Evolutionary conservation across 2,113 vertebrate species (phyloP), one percentile per base, ranked within the genome.

Genomic region (Edolisoma coerulescens): DNA sequence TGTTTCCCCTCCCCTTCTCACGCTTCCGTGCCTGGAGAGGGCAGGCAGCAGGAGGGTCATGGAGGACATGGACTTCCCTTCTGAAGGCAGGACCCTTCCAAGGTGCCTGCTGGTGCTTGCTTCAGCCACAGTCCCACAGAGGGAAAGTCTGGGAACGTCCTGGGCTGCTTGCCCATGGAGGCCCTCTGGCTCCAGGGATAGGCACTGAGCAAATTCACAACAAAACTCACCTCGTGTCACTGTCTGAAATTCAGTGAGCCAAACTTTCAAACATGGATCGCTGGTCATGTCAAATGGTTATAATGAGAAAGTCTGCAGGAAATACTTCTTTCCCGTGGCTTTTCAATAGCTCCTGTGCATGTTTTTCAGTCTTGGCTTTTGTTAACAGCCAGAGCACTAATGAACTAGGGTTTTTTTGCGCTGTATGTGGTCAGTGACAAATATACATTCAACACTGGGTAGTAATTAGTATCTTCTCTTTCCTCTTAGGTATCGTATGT

Each of bases 401-500:
- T 7, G 28, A 41, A 1, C 23, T 35, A 7, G 42, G 39, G 2
- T 0, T 17, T 83, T 74, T 63, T 68, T 73, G 54, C 24, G 18
- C 33, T 85, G 1, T 30, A 9, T 60, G 47, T 80, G 32, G 8
- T 76, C 53, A 65, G 27, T 84, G 61, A 68, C 73, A 73, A 88
- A 52, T 70, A 37, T 0, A 16, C 26, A 11, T 44, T 24, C 11
- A 61, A 19, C 28, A 10, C 1, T 13, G 7, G 22, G 41, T 61
- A 83, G 17, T 87, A 94, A 87, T 80, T 42, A 18, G 9, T 77
- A 75, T 89, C 57, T 93, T 84, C 6, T 91, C 64, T 97, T 96
- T 76, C 95, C 87, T 96, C 79, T 33, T 86, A 99, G 99, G 97
- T 99, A 99, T 94, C 99, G 99, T 96, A 99, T 99, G 99, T 99